Base-by-base conservation (phyloP, 2,888 invertebrate genomes). In the Antheraea yamamai region DNA sequence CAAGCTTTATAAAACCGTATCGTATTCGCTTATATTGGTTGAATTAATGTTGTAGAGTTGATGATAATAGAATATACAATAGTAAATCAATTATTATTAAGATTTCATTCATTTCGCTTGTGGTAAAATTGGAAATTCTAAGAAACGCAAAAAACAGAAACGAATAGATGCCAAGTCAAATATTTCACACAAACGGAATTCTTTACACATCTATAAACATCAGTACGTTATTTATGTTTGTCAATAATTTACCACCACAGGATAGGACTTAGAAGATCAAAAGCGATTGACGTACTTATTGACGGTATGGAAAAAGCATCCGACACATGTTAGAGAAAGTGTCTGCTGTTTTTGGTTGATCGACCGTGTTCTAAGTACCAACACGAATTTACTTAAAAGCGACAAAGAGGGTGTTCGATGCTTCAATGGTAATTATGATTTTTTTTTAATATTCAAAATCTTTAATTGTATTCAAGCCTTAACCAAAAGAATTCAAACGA, bases 1-100 rank as follows among this genome's bases (percentile, higher is more conserved):
- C 64, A 66, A 20, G 64, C 64, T 66, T 66, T 66, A 66, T 66
- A 66, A 66, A 26, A 66, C 30, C 14, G 26, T 66, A 66, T 66
- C 30, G 64, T 66, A 18, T 30, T 16, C 26, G 30, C 30, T 66
- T 26, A 61, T 66, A 66, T 30, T 66, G 26, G 64, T 66, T 66
- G 12, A 30, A 30, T 26, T 16, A 16, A 10, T 10, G 61, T 55
- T 18, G 20, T 55, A 55, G 20, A 18, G 18, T 20, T 55, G 55
- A 16, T 55, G 4, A 20, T 55, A 55, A 20, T 55, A 20, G 4
- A 20, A 18, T 55, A 55, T 20, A 18, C 14, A 52, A 52, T 55
- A 18, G 1, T 12, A 47, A 47, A 47, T 47, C 47, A 47, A 55
- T 20, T 55, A 55, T 55, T 55, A 55, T 18, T 18, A 55, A 55